Evolutionary conservation across 2,797 vertebrate species (phyloP), one percentile per base, ranked within the genome.

Genomic region (Periparus ater): DNA sequence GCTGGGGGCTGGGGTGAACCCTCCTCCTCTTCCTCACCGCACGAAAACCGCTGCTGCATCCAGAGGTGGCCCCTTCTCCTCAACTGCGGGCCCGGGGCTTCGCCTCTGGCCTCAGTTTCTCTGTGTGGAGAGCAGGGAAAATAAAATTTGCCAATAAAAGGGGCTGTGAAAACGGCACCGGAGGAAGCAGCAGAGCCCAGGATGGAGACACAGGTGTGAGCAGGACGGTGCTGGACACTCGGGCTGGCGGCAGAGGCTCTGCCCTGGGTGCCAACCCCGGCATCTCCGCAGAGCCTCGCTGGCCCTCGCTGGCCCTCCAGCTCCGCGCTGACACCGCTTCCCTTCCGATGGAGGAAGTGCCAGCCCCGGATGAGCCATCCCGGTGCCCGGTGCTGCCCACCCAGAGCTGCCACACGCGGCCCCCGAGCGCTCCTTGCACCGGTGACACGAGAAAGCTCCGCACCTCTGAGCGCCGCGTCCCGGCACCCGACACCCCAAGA

Each of bases 391-490:
- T 10, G 50, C 63, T 71, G 91, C 75, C 67, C 65, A n/a, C 38
- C 27, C 8, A 2, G 34, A 2, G 51, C 88, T 8, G 10, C 15
- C 29, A 18, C 75, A 14, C 1, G 44, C 23, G 1, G 19, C 20
- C 12, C 48, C 27, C 1, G 6, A 6, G 4, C 26, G 8, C 19
- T 55, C 21, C 55, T 50, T 2, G 34, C 18, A 11, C 16, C 1
- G 0, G 7, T 1, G 66, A 10, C 48, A 3, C 0, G 27, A 57
- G 71, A 25, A 55, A 22, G 3, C 30, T 36, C n/a, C 2, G 0
- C 1, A 3, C 7, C 16, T 3, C 2, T 0, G 42, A 34, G 45
- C 5, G 0, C 2, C 1, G 0, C 11, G 23, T 16, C 45, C 13
- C 62, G 29, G 47, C 61, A 13, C 9, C 13, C 0, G 0, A n/a